Conservation (phyloP, 2,113 vertebrate genomes). For the Pygoscelis antarcticus region DNA sequence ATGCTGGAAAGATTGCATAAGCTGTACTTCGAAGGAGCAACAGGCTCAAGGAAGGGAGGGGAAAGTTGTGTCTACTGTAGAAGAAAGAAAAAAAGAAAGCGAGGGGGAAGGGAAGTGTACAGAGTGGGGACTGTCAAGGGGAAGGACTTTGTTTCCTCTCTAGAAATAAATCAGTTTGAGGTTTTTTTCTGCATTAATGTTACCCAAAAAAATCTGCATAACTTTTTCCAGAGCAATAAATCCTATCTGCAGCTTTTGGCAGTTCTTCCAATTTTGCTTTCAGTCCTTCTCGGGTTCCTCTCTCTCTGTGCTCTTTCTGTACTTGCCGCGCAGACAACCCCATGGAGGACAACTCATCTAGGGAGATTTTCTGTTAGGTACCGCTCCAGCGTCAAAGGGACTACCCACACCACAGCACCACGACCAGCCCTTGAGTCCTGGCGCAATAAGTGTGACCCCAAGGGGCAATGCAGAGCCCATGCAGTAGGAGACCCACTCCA, state of each 20-base stretch:
- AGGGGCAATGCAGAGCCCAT: not conserved
- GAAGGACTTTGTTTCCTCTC: not conserved
- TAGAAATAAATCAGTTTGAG: not conserved
- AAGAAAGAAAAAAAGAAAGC: not conserved
- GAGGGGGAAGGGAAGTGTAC: not conserved
- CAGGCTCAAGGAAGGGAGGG: not conserved
- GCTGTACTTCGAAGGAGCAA: not conserved
- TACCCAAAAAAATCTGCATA: not conserved
- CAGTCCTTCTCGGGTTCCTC: not conserved
- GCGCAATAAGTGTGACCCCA: not conserved
- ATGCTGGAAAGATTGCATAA: not conserved
- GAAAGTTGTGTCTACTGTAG: not conserved
- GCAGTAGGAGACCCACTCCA: not conserved
- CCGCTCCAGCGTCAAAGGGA: not conserved
- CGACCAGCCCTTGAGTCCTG: not conserved
- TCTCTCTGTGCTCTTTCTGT: not conserved
- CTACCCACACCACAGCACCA: fast-evolving
- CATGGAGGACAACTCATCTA: fast-evolving
- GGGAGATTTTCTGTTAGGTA: not conserved
- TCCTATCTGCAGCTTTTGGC: not conserved
- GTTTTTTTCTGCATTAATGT: not conserved
- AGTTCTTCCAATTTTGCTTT: not conserved
- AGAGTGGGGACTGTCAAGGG: not conserved
- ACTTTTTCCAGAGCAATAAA: slow-evolving; percentile 41
- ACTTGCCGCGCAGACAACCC: not conserved